These are phyloP conservation scores for Lithophane socia DNA, from an alignment of 2,888 invertebrate species.

Conservation along the genomic window DNA sequence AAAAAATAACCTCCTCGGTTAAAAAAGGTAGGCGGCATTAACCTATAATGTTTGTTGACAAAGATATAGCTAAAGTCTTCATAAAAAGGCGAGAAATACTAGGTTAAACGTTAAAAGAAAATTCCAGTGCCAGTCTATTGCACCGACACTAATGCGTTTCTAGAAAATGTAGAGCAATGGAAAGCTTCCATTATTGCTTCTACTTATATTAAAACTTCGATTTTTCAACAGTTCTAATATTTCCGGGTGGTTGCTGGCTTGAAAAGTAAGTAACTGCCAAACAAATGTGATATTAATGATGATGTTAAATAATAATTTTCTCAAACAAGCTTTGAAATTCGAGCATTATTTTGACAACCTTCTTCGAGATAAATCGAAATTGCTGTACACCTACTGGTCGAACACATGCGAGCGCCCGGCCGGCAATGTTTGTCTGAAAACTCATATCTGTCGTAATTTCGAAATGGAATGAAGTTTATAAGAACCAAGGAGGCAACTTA, in stretches of 20 bases:
- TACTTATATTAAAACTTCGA: not conserved
- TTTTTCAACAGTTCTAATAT: not conserved
- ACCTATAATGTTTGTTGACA: not conserved
- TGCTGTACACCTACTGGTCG: too few species aligned
- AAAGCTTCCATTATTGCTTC: not conserved
- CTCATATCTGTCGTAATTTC: too few species aligned
- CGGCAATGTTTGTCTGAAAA: too few species aligned
- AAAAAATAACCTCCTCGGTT: too few species aligned
- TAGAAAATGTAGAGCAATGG: not conserved
- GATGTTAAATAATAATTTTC: too few species aligned
- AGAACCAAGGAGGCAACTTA: too few species aligned
- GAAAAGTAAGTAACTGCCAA: not conserved
- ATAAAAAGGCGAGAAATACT: not conserved
- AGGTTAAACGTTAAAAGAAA: not conserved
- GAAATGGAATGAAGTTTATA: too few species aligned
- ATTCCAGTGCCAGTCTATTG: constrained; percentile 5
- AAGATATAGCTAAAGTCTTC: not conserved
- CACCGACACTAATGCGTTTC: constrained; percentile 8
- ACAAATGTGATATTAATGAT: not conserved
- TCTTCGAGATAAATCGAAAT: too few species aligned
- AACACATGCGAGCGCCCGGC: too few species aligned
- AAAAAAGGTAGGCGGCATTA: not conserved
- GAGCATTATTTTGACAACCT: too few species aligned
- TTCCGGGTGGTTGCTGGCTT: not conserved
- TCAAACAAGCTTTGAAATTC: too few species aligned